phyloP scores from a whole-genome alignment of 2,113 vertebrate genomes.

The Toxotes chatareus region DNA sequence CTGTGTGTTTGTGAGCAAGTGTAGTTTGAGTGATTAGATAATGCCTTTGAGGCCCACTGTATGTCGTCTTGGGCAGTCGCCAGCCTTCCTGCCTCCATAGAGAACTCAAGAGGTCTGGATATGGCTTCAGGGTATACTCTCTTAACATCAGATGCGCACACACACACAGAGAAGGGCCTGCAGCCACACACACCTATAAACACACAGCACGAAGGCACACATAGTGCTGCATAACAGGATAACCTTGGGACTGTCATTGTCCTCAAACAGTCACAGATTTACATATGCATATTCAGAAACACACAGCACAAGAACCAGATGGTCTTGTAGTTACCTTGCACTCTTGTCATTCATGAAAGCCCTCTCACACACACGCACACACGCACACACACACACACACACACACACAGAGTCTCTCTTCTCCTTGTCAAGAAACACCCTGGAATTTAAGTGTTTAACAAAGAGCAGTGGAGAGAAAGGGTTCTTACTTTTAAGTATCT shows the following conservation, averaged over 20 bases:
- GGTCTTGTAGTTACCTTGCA: constrained; percentile 11
- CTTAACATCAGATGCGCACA: constrained; percentile 15
- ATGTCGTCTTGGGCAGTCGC: constrained; percentile 49
- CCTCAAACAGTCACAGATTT: constrained; percentile 35
- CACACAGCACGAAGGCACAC: neutral
- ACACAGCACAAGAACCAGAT: constrained; percentile 38
- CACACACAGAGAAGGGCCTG: constrained; percentile 23
- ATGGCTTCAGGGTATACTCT: constrained; percentile 49
- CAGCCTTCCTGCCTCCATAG: constrained; percentile 64
- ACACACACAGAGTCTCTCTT: constrained; percentile 7
- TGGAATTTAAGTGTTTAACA: constrained; percentile 24
- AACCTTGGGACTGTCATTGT: constrained; percentile 40
- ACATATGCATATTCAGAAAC: constrained; percentile 41
- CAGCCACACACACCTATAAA: neutral
- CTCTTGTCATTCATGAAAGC: constrained; percentile 15
- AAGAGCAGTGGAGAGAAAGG: constrained; percentile 15
- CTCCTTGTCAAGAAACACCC: constrained; percentile 13
- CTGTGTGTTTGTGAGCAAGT: constrained; percentile 35
- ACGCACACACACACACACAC: neutral
- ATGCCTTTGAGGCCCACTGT: constrained; percentile 55
- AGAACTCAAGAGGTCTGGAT: constrained; percentile 60
- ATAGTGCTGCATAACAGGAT: constrained; percentile 27
- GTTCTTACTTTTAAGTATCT: constrained; percentile 26
- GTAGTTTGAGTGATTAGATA: constrained; percentile 59
- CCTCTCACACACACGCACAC: neutral